Evolutionary conservation across 1,140 invertebrate genomes (phyloP), one percentile per base, ranked within the genome.

Genomic region (Drosophila murphyi): DNA sequence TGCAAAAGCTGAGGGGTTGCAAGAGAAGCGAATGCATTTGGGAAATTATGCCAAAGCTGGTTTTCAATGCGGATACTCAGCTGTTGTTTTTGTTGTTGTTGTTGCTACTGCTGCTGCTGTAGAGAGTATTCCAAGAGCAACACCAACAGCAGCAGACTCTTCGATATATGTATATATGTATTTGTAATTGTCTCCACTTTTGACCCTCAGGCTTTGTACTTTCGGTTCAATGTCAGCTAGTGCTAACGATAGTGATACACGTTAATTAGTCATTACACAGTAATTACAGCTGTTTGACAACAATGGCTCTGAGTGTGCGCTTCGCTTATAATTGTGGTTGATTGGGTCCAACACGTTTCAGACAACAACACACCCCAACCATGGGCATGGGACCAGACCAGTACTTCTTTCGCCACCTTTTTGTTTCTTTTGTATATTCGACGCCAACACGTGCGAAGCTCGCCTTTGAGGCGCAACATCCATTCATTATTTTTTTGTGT

Each of bases 11-110:
- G 34, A 29, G 37, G 12, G 41, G 56, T 10, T 61, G 64, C 41
- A 61, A 10, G 56, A 29, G 29, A 64, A 31, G 67, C 54, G 61
- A 71, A 62, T 86, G 83, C 82, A 88, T 77, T 80, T 89, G 67
- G 72, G 73, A 70, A 88, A 87, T 75, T 47, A 77, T 80, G 80
- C 72, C 80, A 83, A 88, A 88, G 82, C 82, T 77, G 83, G 82
- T 87, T 87, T 85, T 60, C 41, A 70, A 65, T 73, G 77, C 65
- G 63, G 39, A 80, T 65, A 64, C 67, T 59, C 77, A 80, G 70
- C 67, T 75, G 61, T 65, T 57, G 45, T 41, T 41, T 41, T 39
- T 35, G 8, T 34, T 34, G 28, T 52, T 63, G 34, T 39, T 63
- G 35, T 41, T 43, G 41, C 3, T 52, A n/a, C 29, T 56, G 29